phyloP scores from a whole-genome alignment of 2,797 vertebrate species.

The Pyrocephalus nanus region DNA sequence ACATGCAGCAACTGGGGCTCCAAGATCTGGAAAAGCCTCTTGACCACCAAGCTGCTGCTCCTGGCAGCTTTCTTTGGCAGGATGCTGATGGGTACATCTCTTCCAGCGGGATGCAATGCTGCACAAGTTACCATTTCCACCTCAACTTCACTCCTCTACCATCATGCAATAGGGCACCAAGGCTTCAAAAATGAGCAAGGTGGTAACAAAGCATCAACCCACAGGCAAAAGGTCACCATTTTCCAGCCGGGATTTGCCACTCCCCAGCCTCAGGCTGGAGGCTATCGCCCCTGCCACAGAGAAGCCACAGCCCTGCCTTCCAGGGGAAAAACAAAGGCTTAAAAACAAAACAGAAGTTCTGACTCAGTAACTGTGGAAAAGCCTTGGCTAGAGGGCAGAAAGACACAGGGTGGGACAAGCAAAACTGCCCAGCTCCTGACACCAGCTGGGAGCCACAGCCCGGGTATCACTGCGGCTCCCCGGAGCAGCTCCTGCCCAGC shows the following conservation, averaged over 20 bases:
- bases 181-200: neutral
- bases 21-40: neutral
- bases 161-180: fast-evolving
- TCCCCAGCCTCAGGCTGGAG: neutral
- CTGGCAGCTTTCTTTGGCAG: fast-evolving
- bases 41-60: neutral
- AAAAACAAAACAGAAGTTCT: neutral
- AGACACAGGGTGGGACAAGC: neutral
- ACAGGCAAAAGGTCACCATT: neutral
- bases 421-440: neutral
- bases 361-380: constrained; percentile 11
- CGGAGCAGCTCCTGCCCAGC: neutral
- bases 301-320: constrained; percentile 14
- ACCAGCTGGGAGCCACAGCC: fast-evolving
- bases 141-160: neutral
- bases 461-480: fast-evolving
- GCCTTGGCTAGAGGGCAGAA: constrained; percentile 1
- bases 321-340: constrained; percentile 19
- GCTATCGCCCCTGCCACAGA: neutral
- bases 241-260: neutral
- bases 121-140: neutral
- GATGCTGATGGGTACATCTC: neutral
- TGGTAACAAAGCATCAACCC: neutral
- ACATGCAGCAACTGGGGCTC: neutral
- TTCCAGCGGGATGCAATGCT: fast-evolving